phyloP scores from a whole-genome alignment of 37 sponge, comb jelly and placozoan genomes.

The Crambe crambe region DNA sequence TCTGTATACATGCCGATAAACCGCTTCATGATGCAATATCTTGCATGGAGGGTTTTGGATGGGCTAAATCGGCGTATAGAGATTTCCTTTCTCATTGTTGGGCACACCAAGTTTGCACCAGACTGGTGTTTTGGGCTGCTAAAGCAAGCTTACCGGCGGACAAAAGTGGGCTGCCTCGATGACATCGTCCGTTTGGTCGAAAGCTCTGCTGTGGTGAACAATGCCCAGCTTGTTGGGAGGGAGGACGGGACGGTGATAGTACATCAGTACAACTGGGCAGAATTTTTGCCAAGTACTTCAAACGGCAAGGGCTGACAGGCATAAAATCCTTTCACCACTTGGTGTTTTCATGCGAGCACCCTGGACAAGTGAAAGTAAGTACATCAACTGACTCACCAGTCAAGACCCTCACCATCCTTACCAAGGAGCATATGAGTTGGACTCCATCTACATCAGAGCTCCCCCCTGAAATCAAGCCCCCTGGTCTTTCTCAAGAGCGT shows the following conservation, averaged over 20 bases:
- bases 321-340: not conserved
- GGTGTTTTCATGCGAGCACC: not conserved
- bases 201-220: slow-evolving; percentile 29
- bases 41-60: not conserved
- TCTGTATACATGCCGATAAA: slow-evolving; percentile 1
- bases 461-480: too few relatives aligned
- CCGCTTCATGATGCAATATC: slow-evolving; percentile 21
- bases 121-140: slow-evolving; percentile 53
- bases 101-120: slow-evolving; percentile 48
- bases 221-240: slow-evolving; percentile 40
- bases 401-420: not conserved
- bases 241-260: slow-evolving; percentile 5
- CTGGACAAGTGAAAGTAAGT: not conserved
- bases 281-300: not conserved
- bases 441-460: too few relatives aligned
- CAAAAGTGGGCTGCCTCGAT: slow-evolving; percentile 17
- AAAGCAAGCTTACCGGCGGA: slow-evolving; percentile 11
- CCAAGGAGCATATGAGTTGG: not conserved
- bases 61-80: not conserved
- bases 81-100: slow-evolving; percentile 14
- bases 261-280: not conserved
- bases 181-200: slow-evolving; percentile 25
- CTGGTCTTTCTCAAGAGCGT: too few relatives aligned
- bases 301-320: not conserved
- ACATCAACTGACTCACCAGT: not conserved